These are phyloP conservation scores for Osedax frankpressi DNA, from an alignment of 2,888 invertebrate species.

Conservation along the genomic window DNA sequence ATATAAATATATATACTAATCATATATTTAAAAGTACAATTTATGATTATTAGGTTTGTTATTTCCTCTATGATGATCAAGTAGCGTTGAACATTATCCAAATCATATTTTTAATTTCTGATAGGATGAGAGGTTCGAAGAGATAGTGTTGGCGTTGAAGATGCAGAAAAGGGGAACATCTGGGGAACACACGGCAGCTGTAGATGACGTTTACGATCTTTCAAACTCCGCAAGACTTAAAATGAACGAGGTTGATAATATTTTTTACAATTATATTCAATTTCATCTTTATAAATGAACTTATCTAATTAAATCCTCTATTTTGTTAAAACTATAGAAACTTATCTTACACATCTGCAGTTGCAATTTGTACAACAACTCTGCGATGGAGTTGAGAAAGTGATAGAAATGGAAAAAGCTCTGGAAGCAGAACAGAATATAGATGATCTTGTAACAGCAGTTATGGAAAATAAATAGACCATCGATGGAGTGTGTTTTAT, in stretches of 20 bases:
- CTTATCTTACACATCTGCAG: too few relatives aligned
- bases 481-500: too few relatives aligned
- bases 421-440: constrained; percentile 24
- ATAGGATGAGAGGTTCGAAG: constrained; percentile 20
- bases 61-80: too few relatives aligned
- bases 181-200: constrained; percentile 27
- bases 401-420: constrained; percentile 25
- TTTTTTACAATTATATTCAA: too few relatives aligned
- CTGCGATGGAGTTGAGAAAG: constrained; percentile 22
- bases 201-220: constrained; percentile 26
- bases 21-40: too few relatives aligned
- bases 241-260: constrained; percentile 28
- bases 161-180: constrained; percentile 28
- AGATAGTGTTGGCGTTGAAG: constrained; percentile 23
- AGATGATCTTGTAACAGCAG: constrained; percentile 23
- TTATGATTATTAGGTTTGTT: too few relatives aligned
- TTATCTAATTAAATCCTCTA: too few relatives aligned
- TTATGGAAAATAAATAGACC: neutral
- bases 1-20: too few relatives aligned
- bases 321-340: too few relatives aligned
- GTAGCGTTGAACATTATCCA: too few relatives aligned
- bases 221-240: constrained; percentile 27
- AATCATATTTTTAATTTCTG: too few relatives aligned
- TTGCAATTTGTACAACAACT: constrained; percentile 25
- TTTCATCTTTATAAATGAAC: too few relatives aligned